phyloP scores from a whole-genome alignment of 2,113 vertebrate species.

The Lontra canadensis region DNA sequence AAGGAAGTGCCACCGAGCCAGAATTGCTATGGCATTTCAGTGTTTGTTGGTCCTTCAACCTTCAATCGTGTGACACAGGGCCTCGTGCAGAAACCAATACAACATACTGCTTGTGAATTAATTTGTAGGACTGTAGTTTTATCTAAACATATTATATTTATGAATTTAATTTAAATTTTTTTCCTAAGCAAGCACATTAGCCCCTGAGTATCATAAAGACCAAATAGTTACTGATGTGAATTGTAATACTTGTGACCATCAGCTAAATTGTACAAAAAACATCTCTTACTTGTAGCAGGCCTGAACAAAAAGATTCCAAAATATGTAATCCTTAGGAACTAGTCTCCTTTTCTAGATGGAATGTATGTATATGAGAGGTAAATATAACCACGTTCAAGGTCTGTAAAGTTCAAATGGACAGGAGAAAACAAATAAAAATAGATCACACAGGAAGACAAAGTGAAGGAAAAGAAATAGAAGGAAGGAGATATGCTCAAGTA shows the following conservation, averaged over 20 bases:
- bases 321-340: background rate
- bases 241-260: background rate
- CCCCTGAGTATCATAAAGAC: background rate
- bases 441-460: background rate
- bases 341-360: background rate
- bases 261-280: slow-evolving; percentile 32
- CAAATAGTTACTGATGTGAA: background rate
- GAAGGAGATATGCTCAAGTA: slow-evolving; percentile 49
- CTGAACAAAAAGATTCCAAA: slow-evolving; percentile 5
- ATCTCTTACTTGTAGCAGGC: background rate
- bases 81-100: background rate
- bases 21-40: background rate
- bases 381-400: slow-evolving; percentile 65
- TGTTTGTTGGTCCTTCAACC: background rate
- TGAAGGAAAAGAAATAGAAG: slow-evolving; percentile 56
- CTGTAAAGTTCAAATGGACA: slow-evolving; percentile 20
- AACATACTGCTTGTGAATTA: background rate
- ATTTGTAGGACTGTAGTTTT: background rate
- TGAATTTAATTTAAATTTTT: background rate
- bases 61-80: too few species aligned
- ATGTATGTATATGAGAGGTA: background rate
- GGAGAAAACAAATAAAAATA: slow-evolving; percentile 53
- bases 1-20: background rate
- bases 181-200: background rate
- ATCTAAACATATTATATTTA: background rate